These are phyloP conservation scores for Leptinotarsa lineolata DNA, from an alignment of 1,140 invertebrate species.

Conservation along the genomic window DNA sequence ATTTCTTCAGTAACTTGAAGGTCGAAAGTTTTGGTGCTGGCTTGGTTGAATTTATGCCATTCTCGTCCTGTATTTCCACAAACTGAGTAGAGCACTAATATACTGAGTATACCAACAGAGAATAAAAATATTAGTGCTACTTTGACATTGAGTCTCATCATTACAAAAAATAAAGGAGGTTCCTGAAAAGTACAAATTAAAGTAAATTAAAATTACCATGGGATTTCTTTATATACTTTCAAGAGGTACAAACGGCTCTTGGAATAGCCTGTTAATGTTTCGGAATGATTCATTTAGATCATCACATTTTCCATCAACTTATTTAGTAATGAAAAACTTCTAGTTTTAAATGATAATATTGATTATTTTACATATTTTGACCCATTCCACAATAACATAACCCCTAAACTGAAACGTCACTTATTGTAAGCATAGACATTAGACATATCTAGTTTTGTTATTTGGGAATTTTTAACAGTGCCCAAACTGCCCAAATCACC, in stretches of 20 bases:
- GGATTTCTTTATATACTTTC: background rate
- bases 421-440: too few relatives aligned
- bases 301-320: background rate
- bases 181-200: conserved; percentile 44
- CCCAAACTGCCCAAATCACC: too few relatives aligned
- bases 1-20: conserved; percentile 72
- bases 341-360: too few relatives aligned
- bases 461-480: too few relatives aligned
- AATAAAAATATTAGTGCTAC: conserved; percentile 59
- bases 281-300: background rate
- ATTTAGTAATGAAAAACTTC: too few relatives aligned
- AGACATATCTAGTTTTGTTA: too few relatives aligned
- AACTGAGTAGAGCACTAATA: conserved; percentile 61
- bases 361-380: too few relatives aligned
- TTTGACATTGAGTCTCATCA: conserved; percentile 65
- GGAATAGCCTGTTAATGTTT: background rate
- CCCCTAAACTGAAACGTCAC: too few relatives aligned
- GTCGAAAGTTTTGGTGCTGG: conserved; percentile 38
- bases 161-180: conserved; percentile 58
- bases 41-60: conserved; percentile 50
- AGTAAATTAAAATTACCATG: background rate
- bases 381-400: too few relatives aligned
- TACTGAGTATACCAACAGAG: conserved; percentile 58
- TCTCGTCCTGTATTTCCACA: conserved; percentile 57
- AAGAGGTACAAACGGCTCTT: background rate